Evolutionary conservation across 2,888 invertebrate species (phyloP).

Genomic region (Meiosimyza platycephala): DNA sequence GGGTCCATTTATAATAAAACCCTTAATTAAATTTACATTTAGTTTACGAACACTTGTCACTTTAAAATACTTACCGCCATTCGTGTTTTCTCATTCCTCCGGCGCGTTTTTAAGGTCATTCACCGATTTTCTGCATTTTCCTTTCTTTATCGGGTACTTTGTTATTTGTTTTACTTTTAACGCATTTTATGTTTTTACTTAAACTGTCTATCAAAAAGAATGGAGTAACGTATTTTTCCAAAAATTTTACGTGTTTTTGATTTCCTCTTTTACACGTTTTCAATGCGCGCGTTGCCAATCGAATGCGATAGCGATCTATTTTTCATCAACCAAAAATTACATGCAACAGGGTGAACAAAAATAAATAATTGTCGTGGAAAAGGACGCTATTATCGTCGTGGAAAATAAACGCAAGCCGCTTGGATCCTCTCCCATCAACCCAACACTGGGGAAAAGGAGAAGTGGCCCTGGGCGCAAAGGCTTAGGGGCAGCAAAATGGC

Average conservation of each 20-base stretch:
- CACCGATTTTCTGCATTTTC: not conserved
- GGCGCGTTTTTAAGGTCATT: not conserved
- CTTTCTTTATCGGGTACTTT: not conserved
- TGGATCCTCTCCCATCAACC: no score
- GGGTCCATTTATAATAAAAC: no score
- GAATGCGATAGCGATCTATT: no score
- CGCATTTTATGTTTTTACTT: not conserved
- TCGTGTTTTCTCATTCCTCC: conserved; percentile 4
- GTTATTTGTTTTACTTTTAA: not conserved
- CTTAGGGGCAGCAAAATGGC: no score
- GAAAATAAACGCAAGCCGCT: no score
- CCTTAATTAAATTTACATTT: not conserved
- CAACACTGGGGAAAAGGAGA: no score
- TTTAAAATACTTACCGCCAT: conserved; percentile 18
- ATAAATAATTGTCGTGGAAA: no score
- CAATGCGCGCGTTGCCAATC: not conserved
- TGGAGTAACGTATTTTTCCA: conserved; percentile 25
- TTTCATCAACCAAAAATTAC: no score
- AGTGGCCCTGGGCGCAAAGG: no score
- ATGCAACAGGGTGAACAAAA: no score
- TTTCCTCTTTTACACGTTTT: conserved; percentile 16
- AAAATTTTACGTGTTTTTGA: conserved; percentile 1
- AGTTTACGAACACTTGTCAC: not conserved
- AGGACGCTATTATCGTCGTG: no score
- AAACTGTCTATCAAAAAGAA: not conserved